Base-by-base conservation (phyloP, 2,113 vertebrate genomes). In the Atherinomorus stipes region DNA sequence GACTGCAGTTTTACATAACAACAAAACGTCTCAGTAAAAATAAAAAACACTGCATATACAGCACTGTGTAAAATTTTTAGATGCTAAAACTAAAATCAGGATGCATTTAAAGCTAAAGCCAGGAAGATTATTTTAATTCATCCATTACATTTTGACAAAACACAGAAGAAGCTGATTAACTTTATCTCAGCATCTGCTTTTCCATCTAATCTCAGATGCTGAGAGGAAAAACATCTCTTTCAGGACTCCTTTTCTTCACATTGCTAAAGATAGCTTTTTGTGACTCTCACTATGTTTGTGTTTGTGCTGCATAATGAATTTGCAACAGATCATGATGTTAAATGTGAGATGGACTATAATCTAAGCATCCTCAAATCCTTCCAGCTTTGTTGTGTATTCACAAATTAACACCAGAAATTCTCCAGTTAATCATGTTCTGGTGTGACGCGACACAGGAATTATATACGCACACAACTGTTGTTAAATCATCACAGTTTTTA, bases 371-470 rank as follows among this genome's bases (percentile, higher is more conserved):
- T 13, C 26, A 28, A 42, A 49, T 50, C 58, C 54, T 60, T 71
- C 47, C 4, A 62, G 45, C 3, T 49, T 16, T 60, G 9, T 16
- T 8, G 47, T 58, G 61, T 28, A 57, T 11, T 16, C 15, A 72
- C 4, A 56, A 78, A 53, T 3, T 50, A 59, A 34, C 64, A 63
- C 23, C 22, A 62, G 12, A 57, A 19, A 51, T 63, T 63, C 47
- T 62, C 28, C 1, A 53, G 44, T 31, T 50, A 53, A 62, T 71
- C 25, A 8, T 53, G 69, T 59, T 80, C 63, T 50, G 56, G 65
- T 50, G 71, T 58, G 65, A 67, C 69, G 23, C 53, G 28, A 86
- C 50, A 57, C 38, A 62, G 50, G 44, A 67, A 74, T 77, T 60
- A 71, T 69, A 78, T 42, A 73, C 74, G 8, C 76, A 8, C 31